phyloP scores from a whole-genome alignment of 2,113 vertebrate species.

The Aspidoscelis tigris region DNA sequence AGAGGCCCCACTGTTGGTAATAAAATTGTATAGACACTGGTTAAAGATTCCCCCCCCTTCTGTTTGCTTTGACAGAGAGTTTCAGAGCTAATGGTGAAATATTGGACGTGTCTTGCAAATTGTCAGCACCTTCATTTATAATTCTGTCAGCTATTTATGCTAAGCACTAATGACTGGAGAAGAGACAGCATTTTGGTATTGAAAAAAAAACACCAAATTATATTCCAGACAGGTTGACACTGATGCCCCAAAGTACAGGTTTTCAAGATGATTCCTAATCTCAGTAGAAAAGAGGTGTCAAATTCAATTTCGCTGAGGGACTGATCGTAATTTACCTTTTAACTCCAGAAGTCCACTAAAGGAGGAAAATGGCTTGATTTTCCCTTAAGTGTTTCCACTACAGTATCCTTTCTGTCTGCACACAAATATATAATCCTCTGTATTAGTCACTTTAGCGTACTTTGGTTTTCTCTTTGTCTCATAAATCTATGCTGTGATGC shows the following conservation, averaged over 20 bases:
- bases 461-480: neutral
- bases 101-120: slow-evolving; percentile 46
- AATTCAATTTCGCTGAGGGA: slow-evolving; percentile 62
- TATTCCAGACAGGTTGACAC: slow-evolving; percentile 64
- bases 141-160: slow-evolving; percentile 60
- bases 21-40: neutral
- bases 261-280: slow-evolving; percentile 68
- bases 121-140: slow-evolving; percentile 49
- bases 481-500: slow-evolving; percentile 13
- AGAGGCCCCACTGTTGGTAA: neutral
- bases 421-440: neutral
- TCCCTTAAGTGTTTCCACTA: slow-evolving; percentile 27
- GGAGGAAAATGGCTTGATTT: slow-evolving; percentile 46
- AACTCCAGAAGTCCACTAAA: slow-evolving; percentile 37
- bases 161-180: slow-evolving; percentile 60
- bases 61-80: neutral
- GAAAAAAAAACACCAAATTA: slow-evolving; percentile 66
- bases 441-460: neutral
- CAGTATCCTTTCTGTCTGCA: slow-evolving; percentile 30
- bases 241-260: slow-evolving; percentile 55
- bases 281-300: slow-evolving; percentile 70
- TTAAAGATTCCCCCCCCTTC: neutral
- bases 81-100: slow-evolving; percentile 38
- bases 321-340: slow-evolving; percentile 65
- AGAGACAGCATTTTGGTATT: slow-evolving; percentile 57